Evolutionary conservation across 2,888 invertebrate genomes (phyloP).

Genomic region (Athetis lepigone): DNA sequence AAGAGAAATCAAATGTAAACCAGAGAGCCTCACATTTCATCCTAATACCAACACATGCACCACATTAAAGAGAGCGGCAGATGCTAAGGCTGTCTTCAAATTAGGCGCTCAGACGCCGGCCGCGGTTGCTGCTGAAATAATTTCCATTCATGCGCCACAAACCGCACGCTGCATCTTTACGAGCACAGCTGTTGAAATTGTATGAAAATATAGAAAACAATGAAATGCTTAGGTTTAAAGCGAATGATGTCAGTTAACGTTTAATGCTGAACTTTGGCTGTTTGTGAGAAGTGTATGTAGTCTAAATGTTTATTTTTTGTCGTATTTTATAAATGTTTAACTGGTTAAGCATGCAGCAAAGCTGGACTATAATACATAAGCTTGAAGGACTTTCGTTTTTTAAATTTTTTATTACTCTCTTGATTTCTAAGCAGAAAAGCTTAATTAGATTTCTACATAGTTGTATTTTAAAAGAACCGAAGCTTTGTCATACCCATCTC

Average conservation of each 20-base stretch:
- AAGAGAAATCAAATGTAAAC: conserved; percentile 12
- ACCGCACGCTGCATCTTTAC: conserved; percentile 63
- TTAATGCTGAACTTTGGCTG: conserved; percentile 7
- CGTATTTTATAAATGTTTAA: not conserved
- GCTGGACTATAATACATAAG: not conserved
- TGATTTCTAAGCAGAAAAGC: not conserved
- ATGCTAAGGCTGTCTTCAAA: conserved; percentile 59
- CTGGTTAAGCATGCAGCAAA: not conserved
- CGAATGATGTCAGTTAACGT: conserved; percentile 31
- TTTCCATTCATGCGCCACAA: conserved; percentile 62
- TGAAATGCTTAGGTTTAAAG: conserved; percentile 48
- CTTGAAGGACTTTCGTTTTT: not conserved
- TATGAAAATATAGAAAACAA: conserved; percentile 60
- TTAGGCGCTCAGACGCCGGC: conserved; percentile 54
- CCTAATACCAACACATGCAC: conserved; percentile 41
- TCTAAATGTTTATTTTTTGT: not conserved
- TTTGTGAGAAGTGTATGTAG: not conserved
- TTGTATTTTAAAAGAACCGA: not conserved
- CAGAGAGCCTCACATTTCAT: conserved; percentile 35
- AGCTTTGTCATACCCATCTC: conserved; percentile 1
- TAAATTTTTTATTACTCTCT: not conserved
- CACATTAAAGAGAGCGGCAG: conserved; percentile 50
- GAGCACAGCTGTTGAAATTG: conserved; percentile 59
- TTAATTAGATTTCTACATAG: not conserved
- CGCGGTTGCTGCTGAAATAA: conserved; percentile 53